phyloP scores from a whole-genome alignment of 2,888 invertebrate genomes.

The Idaea biselata region DNA sequence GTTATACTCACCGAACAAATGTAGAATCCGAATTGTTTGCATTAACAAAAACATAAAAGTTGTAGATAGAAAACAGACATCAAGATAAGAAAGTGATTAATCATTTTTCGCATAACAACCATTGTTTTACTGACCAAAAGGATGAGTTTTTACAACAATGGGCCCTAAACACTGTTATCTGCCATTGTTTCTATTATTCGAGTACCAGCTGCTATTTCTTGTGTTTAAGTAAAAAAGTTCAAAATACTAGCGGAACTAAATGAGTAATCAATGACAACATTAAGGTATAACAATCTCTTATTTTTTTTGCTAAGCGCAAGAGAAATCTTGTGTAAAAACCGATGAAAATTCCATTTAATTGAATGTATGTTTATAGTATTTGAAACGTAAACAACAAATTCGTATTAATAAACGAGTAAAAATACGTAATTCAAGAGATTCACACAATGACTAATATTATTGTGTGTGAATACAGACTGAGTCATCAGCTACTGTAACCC shows the following conservation, averaged over 20 bases:
- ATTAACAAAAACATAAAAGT: constrained; percentile 51
- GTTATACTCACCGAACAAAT: constrained; percentile 55
- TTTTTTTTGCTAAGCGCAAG: background rate
- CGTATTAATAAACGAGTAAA: no score
- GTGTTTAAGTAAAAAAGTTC: background rate
- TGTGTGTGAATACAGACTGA: background rate
- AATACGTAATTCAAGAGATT: background rate
- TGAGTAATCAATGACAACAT: background rate
- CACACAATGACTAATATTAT: background rate
- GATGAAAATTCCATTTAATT: no score
- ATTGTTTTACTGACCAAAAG: constrained; percentile 44
- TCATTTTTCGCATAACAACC: constrained; percentile 37
- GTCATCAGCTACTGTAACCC: background rate
- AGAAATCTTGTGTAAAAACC: background rate
- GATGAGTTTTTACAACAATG: constrained; percentile 49
- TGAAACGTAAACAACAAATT: no score
- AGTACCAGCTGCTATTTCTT: background rate
- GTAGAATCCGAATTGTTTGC: constrained; percentile 55
- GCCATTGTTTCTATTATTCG: background rate
- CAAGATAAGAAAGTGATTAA: constrained; percentile 36
- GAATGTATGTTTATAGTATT: no score
- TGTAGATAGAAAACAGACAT: constrained; percentile 42
- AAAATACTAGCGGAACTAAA: background rate
- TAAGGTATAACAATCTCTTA: background rate
- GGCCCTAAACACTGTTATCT: constrained; percentile 10